Base-by-base conservation (phyloP, 2,113 vertebrate species). In the Calidris pygmaea region DNA sequence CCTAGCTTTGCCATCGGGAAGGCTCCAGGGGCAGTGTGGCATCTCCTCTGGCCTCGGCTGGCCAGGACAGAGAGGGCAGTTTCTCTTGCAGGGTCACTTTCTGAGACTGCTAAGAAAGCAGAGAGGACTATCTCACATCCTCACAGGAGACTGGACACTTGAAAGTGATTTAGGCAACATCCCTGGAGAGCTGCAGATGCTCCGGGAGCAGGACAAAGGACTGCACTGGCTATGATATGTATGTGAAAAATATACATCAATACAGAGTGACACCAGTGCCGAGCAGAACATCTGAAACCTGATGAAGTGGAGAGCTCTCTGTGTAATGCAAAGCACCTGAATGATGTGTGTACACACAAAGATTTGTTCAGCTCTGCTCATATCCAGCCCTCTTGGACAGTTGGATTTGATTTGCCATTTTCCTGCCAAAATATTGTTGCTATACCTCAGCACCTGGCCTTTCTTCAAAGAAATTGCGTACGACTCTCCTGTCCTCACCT, bases 301-400 rank as follows among this genome's bases (percentile, higher is more conserved):
- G 93, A 90, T 88, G 91, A 95, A 90, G 94, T 89, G 87, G 81
- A 93, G 93, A 90, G 85, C 59, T 94, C 85, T 95, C 94, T 94
- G 37, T 96, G 97, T 97, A 94, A 97, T 93, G 91, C 95, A 93
- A 96, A 97, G 96, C 94, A 97, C 96, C 95, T 96, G 95, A 97
- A 85, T 90, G 91, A 94, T 94, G 88, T 95, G 87, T 88, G 91
- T 81, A 96, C 93, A 95, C 85, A 95, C 89, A 94, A 78, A 94
- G 87, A 97, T 96, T 95, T 97, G 94, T 97, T 97, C 95, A 97
- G 93, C 83, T 72, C 85, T 88, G 89, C 79, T 96, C 89, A 53
- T 75, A 96, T 91, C 63, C 91, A 93, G 89, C 93, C 91, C 89
- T 97, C 75, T 95, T 92, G 95, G 95, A 96, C 96, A 97, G 93